Evolutionary conservation across 2,888 invertebrate genomes (phyloP).

Genomic region (Exephanes ischioxanthus): DNA sequence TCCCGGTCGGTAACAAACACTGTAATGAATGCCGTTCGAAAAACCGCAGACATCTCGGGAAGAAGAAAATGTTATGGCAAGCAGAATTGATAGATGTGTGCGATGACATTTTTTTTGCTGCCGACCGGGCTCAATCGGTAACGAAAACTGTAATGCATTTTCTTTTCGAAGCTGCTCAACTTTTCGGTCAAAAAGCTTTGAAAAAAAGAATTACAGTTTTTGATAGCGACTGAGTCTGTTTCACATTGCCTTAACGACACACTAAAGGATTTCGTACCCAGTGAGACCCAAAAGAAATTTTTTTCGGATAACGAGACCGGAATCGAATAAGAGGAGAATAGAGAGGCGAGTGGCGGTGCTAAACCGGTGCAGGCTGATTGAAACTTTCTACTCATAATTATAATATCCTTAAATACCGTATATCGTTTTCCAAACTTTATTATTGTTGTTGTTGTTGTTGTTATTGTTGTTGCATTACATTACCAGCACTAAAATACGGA

Average conservation of each 20-base stretch:
- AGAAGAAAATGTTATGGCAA: neutral
- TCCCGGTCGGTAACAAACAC: neutral
- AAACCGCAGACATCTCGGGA: neutral
- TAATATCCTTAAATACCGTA: conserved; percentile 52
- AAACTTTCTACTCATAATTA: conserved; percentile 50
- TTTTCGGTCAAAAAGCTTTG: neutral
- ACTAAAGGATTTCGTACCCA: conserved; percentile 37
- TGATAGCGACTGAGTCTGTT: neutral
- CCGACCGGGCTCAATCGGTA: neutral
- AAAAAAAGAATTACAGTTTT: neutral
- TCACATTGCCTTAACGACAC: neutral
- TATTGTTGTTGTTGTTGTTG: conserved; percentile 67
- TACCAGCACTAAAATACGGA: conserved; percentile 53
- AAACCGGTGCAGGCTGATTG: conserved; percentile 55
- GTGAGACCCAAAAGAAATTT: neutral
- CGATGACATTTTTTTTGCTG: neutral
- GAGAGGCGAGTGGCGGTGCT: conserved; percentile 66
- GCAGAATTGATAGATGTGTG: neutral
- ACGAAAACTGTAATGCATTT: neutral
- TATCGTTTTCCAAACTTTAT: conserved; percentile 65
- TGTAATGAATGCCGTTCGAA: neutral
- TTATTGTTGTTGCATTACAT: conserved; percentile 65
- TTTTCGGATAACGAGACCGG: neutral
- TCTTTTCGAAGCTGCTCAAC: neutral
- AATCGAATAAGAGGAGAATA: neutral